Conservation (phyloP, 1,140 invertebrate species). For the Drosophila mauritiana region DNA sequence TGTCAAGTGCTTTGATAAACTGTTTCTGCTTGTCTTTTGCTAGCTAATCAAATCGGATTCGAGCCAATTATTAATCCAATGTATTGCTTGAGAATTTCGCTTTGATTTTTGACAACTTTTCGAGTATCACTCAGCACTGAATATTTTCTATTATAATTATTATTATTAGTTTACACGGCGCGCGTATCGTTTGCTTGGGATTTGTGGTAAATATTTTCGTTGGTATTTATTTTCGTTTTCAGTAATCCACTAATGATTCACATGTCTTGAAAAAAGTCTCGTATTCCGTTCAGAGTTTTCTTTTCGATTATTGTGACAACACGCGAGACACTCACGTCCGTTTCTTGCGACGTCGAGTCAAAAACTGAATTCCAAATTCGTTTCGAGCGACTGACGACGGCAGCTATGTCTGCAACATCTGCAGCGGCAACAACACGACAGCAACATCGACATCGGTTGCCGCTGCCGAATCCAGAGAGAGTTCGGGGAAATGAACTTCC, state of each 20-base stretch:
- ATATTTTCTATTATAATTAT: slow-evolving; percentile 23
- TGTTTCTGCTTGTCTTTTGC: slow-evolving; percentile 26
- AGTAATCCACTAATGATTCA: slow-evolving; percentile 13
- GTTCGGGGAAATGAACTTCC: slow-evolving; percentile 22
- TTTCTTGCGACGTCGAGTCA: slow-evolving; percentile 62
- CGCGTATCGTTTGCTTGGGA: slow-evolving; percentile 11
- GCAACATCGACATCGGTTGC: slow-evolving; percentile 18
- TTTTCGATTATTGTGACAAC: slow-evolving; percentile 33
- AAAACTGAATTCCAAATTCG: slow-evolving; percentile 67
- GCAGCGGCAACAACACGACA: slow-evolving; percentile 15
- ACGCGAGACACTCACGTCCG: slow-evolving; percentile 70
- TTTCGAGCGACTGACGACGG: slow-evolving; percentile 29
- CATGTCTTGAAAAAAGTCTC: slow-evolving; percentile 56
- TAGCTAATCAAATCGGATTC: slow-evolving; percentile 11
- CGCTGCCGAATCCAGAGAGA: slow-evolving; percentile 4
- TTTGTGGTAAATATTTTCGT: slow-evolving; percentile 27
- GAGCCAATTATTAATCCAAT: slow-evolving; percentile 33
- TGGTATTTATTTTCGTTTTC: slow-evolving; percentile 6
- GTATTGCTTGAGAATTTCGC: slow-evolving; percentile 3
- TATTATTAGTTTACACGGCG: slow-evolving; percentile 35
- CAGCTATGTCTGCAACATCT: slow-evolving; percentile 17
- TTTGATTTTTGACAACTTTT: slow-evolving; percentile 17
- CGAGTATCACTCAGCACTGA: slow-evolving; percentile 26
- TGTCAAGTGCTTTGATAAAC: slow-evolving; percentile 13
- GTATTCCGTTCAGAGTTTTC: slow-evolving; percentile 55